phyloP scores from a whole-genome alignment of 2,113 vertebrate species.

The Arothron firmamentum region DNA sequence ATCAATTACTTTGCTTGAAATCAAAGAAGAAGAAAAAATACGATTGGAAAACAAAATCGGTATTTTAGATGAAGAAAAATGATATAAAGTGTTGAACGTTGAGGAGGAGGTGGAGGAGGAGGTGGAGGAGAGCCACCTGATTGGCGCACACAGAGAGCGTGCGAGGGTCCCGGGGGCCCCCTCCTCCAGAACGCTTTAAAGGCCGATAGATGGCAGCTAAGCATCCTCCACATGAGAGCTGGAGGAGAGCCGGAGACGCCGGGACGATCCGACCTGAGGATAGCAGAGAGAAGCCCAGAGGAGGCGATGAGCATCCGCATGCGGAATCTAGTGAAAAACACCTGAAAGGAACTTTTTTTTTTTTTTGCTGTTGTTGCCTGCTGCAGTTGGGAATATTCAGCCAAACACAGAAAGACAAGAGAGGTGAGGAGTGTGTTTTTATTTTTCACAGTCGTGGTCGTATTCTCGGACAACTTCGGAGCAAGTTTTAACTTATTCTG shows the following conservation, averaged over 20 bases:
- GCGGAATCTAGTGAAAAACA: conserved; percentile 46
- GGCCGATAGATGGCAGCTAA: conserved; percentile 84
- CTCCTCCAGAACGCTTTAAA: conserved; percentile 86
- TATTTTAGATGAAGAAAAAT: too few relatives aligned
- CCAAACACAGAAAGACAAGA: too few relatives aligned
- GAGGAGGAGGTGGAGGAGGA: neutral
- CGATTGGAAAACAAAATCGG: too few relatives aligned
- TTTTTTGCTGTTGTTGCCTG: too few relatives aligned
- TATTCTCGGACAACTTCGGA: too few relatives aligned
- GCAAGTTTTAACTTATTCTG: too few relatives aligned
- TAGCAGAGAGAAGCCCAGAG: neutral
- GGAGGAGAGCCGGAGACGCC: conserved; percentile 10
- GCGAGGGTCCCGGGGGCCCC: conserved; percentile 74
- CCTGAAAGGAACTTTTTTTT: conserved; percentile 4
- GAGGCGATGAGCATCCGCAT: conserved; percentile 5
- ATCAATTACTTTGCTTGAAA: too few relatives aligned
- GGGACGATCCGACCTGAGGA: conserved; percentile 16
- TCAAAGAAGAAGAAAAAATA: too few relatives aligned
- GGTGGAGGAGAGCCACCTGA: conserved; percentile 68
- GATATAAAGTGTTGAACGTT: conserved; percentile 5
- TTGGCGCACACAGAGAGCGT: conserved; percentile 82
- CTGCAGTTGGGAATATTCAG: too few relatives aligned
- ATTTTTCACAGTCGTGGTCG: too few relatives aligned
- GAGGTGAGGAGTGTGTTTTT: too few relatives aligned
- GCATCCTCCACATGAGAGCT: conserved; percentile 54